Evolutionary conservation across 2,888 invertebrate genomes (phyloP), one percentile per base, ranked within the genome.

Genomic region (Athrips mouffetella): DNA sequence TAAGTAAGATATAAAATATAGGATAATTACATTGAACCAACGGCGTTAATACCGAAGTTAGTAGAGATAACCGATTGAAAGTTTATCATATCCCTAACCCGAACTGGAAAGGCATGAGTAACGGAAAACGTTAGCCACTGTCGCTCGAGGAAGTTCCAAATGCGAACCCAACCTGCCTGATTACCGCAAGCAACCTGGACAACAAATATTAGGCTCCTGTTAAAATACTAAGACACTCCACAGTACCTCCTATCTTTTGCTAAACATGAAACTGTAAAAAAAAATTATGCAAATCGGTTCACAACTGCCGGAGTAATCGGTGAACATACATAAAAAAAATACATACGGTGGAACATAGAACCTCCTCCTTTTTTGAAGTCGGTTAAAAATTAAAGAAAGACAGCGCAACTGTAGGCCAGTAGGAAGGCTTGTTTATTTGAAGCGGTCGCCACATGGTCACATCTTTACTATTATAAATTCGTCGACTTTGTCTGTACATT

Each of bases 51-150:
- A 29, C 82, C 83, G 21, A 57, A 11, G 18, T 53, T 49, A 21
- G 76, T 69, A 2, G 55, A 62, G 1, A 83, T 60, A 1, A 70
- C 70, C 1, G 69, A 72, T 3, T 66, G 55, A 45, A 67, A 65
- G 4, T 52, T 48, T 10, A 59, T 58, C 23, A 84, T 55, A 0
- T 82, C 76, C 7, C 35, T 46, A 0, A 83, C 85, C 52, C 76
- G 68, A 2, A 83, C 76, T 2, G 84, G 76, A 48, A 85, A 74
- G 1, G 62, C 58, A 47, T 87, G 85, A 1, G 69, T 58, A 15
- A 88, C 81, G 2, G 82, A 73, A 52, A 87, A 88, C 0, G 80
- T 62, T 5, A 86, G 44, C 80, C 84, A 87, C 37, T 80, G 69
- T 20, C 75, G 66, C 52, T 85, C 69, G 29, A 86, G 58, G 56